Percentiles rank a stretch among this genome's conserved stretches.
These are phyloP conservation scores for Clarias magur DNA, from an alignment of 2,113 vertebrate genomes.

Conservation along the genomic window DNA sequence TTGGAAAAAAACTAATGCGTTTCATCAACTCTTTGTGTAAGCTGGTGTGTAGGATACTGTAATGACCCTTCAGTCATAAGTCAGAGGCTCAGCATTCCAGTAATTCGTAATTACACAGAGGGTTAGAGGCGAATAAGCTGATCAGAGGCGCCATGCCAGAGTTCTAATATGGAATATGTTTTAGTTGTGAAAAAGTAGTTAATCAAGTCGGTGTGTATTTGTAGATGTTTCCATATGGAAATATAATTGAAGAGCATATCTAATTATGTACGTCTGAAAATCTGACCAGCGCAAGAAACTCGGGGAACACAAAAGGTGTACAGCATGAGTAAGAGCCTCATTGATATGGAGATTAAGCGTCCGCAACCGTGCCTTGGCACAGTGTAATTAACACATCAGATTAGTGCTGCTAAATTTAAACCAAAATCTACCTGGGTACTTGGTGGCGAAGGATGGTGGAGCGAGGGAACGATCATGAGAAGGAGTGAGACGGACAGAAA, in stretches of 20 bases:
- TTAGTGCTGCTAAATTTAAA: conserved; percentile 68
- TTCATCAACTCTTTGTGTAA: neutral
- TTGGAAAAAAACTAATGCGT: neutral
- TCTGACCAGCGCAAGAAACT: conserved; percentile 2
- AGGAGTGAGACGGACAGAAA: conserved; percentile 3
- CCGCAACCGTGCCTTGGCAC: conserved; percentile 38
- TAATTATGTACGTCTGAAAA: conserved; percentile 24
- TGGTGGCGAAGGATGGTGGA: neutral
- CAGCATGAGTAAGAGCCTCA: conserved; percentile 9
- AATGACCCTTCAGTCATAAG: conserved; percentile 32
- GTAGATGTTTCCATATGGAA: neutral
- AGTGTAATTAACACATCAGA: conserved; percentile 66
- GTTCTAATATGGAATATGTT: conserved; percentile 11
- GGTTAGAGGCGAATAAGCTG: conserved; percentile 52
- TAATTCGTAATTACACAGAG: conserved; percentile 65
- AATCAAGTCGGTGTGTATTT: conserved; percentile 2
- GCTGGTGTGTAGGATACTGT: conserved; percentile 13
- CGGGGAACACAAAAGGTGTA: neutral
- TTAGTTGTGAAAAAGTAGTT: conserved; percentile 13
- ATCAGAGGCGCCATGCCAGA: conserved; percentile 42
- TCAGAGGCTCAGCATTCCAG: conserved; percentile 47
- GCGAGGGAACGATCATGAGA: neutral
- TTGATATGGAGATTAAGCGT: conserved; percentile 49
- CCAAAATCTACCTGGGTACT: conserved; percentile 57
- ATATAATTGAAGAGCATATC: conserved; percentile 7